Conservation (phyloP, 2,888 invertebrate species). For the Aplocera efformata region DNA sequence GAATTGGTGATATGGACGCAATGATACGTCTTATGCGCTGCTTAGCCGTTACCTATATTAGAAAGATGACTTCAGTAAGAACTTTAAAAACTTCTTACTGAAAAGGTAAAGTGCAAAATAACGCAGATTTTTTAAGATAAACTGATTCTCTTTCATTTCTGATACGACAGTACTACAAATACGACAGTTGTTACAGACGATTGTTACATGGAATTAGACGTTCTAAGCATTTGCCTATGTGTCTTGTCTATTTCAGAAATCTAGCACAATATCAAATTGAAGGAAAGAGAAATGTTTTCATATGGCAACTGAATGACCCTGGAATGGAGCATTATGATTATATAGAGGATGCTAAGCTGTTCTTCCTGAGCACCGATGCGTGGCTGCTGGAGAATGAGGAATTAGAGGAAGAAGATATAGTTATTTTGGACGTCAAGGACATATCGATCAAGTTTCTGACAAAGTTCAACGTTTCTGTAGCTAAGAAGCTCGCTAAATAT, state of each 20-base stretch:
- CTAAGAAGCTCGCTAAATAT: slow-evolving; percentile 82
- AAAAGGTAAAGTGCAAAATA: too few relatives aligned
- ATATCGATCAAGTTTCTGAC: slow-evolving; percentile 60
- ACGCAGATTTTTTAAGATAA: too few relatives aligned
- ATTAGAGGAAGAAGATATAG: slow-evolving; percentile 51
- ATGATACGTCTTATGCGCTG: too few relatives aligned
- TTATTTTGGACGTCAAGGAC: slow-evolving; percentile 63
- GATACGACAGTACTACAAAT: too few relatives aligned
- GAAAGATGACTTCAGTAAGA: too few relatives aligned
- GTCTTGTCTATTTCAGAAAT: slow-evolving; percentile 51
- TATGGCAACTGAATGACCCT: slow-evolving; percentile 72
- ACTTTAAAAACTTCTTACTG: too few relatives aligned
- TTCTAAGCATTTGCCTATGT: too few relatives aligned
- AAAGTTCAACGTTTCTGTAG: slow-evolving; percentile 84
- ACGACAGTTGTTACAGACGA: too few relatives aligned
- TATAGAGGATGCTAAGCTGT: slow-evolving; percentile 50
- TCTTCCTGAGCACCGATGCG: slow-evolving; percentile 54
- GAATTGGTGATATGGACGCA: too few relatives aligned
- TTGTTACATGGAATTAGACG: too few relatives aligned
- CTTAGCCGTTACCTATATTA: too few relatives aligned
- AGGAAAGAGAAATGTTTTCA: slow-evolving; percentile 53
- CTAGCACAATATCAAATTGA: slow-evolving; percentile 48
- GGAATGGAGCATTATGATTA: slow-evolving; percentile 64
- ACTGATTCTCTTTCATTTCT: too few relatives aligned
- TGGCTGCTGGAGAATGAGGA: slow-evolving; percentile 46